phyloP scores from a whole-genome alignment of 2,113 vertebrate species.

The Crotalus helleri region DNA sequence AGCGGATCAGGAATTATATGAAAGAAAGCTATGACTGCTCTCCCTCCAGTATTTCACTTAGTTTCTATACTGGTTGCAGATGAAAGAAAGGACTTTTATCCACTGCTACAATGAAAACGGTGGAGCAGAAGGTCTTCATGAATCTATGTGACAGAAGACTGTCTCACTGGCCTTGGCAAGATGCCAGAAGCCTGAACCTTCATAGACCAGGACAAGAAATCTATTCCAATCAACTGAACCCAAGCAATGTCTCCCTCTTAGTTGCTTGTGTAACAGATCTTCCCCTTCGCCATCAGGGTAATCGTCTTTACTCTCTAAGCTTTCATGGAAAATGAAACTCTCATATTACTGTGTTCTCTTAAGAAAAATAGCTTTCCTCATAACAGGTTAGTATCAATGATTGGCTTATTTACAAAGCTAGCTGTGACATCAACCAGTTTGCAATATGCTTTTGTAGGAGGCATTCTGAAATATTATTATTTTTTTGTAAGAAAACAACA shows the following conservation, averaged over 20 bases:
- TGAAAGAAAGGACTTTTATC: neutral
- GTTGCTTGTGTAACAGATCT: neutral
- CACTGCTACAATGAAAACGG: neutral
- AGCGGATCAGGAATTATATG: neutral
- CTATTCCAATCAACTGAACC: neutral
- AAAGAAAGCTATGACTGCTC: neutral
- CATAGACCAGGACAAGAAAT: neutral
- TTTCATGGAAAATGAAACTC: neutral
- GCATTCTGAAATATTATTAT: neutral
- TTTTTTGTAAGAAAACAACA: neutral
- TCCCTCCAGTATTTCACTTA: neutral
- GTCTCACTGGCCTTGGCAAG: neutral
- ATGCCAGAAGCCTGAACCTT: neutral
- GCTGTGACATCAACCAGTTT: neutral
- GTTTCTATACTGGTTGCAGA: neutral
- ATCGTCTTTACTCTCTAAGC: neutral
- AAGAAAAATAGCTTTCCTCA: neutral
- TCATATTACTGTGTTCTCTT: neutral
- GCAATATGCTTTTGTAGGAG: neutral
- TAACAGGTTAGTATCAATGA: neutral
- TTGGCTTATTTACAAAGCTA: neutral
- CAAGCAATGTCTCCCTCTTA: neutral
- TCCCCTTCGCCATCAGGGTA: neutral
- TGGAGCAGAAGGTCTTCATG: neutral
- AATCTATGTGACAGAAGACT: neutral